Percentiles rank a stretch among this genome's conserved stretches.
These are phyloP conservation scores for Sipha flava DNA, from an alignment of 1,140 invertebrate genomes.

Conservation along the genomic window DNA sequence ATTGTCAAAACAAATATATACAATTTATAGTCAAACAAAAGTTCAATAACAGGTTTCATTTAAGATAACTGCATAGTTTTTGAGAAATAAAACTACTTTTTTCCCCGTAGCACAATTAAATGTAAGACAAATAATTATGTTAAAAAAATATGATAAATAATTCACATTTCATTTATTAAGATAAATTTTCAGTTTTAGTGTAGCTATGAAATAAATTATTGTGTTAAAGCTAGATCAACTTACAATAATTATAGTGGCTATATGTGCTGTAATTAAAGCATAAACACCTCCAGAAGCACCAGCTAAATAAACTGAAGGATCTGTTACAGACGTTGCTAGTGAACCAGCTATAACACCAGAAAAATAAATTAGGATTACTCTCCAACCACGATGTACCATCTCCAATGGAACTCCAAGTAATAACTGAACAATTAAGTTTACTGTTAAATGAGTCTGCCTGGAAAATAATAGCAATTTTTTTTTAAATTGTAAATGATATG, in stretches of 20 bases:
- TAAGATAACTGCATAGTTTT: no score
- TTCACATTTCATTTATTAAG: no score
- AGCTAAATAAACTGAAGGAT: conserved; percentile 76
- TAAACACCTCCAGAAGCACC: conserved; percentile 96
- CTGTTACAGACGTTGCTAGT: conserved; percentile 78
- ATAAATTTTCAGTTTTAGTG: no score
- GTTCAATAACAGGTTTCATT: no score
- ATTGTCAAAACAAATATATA: no score
- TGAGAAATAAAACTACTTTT: no score
- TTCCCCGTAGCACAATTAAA: no score
- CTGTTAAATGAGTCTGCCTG: conserved; percentile 74
- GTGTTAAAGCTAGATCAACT: conserved; percentile 37
- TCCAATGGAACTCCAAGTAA: conserved; percentile 86
- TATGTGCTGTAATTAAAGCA: conserved; percentile 86
- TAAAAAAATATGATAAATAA: no score
- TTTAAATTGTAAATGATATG: not conserved
- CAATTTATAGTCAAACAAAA: no score
- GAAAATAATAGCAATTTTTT: not conserved
- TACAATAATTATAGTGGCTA: conserved; percentile 89
- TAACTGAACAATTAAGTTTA: conserved; percentile 86
- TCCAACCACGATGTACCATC: conserved; percentile 91
- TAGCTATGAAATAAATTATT: not conserved
- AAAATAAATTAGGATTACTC: conserved; percentile 70
- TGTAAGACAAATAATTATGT: no score
- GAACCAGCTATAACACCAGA: conserved; percentile 80